Evolutionary conservation across 1,140 invertebrate genomes (phyloP).

Genomic region (Asbolus verrucosus): DNA sequence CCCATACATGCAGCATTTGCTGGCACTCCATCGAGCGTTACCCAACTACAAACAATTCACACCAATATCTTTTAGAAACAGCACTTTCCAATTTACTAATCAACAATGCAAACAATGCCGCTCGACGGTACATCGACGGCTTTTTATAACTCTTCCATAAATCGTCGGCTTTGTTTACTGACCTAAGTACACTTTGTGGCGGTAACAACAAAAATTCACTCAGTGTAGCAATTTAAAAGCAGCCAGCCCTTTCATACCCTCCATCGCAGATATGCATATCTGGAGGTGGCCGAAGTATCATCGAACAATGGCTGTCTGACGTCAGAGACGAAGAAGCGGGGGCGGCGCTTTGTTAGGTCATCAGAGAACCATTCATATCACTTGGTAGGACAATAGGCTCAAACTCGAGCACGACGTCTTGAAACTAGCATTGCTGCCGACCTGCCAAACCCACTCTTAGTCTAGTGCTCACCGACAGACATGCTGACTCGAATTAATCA

Average conservation of each 20-base stretch:
- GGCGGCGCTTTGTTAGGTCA: conserved; percentile 58
- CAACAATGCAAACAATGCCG: conserved; percentile 47
- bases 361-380: conserved; percentile 60
- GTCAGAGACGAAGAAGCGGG: conserved; percentile 50
- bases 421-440: conserved; percentile 50
- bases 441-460: conserved; percentile 48
- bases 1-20: conserved; percentile 26
- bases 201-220: conserved; percentile 8
- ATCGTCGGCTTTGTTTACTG: conserved; percentile 27
- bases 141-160: conserved; percentile 41
- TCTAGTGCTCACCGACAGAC: conserved; percentile 37
- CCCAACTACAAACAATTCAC: conserved; percentile 46
- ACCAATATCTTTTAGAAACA: conserved; percentile 50
- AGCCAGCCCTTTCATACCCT: conserved; percentile 3
- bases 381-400: conserved; percentile 51
- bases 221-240: conserved; percentile 4
- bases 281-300: conserved; percentile 5
- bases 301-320: conserved; percentile 40
- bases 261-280: conserved; percentile 34
- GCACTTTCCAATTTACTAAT: conserved; percentile 51
- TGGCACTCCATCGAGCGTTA: conserved; percentile 30
- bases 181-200: conserved; percentile 29
- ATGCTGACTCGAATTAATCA: conserved; percentile 37
- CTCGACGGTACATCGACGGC: conserved; percentile 38
- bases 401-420: conserved; percentile 43